phyloP scores from a whole-genome alignment of 2,888 invertebrate genomes.

The Arrhopalites spinosus region DNA sequence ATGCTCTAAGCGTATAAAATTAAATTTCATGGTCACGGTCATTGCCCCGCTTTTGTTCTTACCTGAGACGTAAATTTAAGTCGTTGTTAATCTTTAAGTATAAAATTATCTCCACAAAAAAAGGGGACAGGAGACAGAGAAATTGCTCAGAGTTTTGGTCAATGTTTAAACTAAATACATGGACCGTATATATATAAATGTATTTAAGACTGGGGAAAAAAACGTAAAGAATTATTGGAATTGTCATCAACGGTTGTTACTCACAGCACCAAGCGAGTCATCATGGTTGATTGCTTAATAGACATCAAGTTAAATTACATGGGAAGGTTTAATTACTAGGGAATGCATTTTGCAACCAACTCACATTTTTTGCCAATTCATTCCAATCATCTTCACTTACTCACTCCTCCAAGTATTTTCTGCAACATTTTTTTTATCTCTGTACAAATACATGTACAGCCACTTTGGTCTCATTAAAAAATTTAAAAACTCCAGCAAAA shows the following conservation, averaged over 20 bases:
- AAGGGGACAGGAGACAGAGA: too few species aligned
- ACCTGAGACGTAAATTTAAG: not conserved
- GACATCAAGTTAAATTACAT: slow-evolving; percentile 19
- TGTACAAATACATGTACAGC: too few species aligned
- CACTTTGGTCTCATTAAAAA: too few species aligned
- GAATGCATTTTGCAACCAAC: not conserved
- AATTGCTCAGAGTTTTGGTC: too few species aligned
- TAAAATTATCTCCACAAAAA: too few species aligned
- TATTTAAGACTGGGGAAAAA: too few species aligned
- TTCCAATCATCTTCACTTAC: not conserved
- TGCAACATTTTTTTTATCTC: slow-evolving; percentile 1
- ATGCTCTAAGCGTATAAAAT: slow-evolving; percentile 14
- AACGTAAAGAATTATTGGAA: not conserved
- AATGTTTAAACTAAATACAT: too few species aligned
- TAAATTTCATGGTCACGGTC: slow-evolving; percentile 35
- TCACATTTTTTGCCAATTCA: slow-evolving; percentile 17
- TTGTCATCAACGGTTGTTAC: not conserved
- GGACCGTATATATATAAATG: too few species aligned
- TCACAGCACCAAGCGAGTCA: not conserved
- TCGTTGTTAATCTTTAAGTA: not conserved
- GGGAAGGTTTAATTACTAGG: slow-evolving; percentile 19
- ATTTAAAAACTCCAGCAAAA: too few species aligned
- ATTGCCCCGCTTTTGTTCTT: slow-evolving; percentile 19
- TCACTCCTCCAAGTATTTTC: not conserved
- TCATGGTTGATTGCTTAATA: slow-evolving; percentile 27